Base-by-base conservation (phyloP, 1,140 invertebrate genomes). In the Drosophila asahinai region DNA sequence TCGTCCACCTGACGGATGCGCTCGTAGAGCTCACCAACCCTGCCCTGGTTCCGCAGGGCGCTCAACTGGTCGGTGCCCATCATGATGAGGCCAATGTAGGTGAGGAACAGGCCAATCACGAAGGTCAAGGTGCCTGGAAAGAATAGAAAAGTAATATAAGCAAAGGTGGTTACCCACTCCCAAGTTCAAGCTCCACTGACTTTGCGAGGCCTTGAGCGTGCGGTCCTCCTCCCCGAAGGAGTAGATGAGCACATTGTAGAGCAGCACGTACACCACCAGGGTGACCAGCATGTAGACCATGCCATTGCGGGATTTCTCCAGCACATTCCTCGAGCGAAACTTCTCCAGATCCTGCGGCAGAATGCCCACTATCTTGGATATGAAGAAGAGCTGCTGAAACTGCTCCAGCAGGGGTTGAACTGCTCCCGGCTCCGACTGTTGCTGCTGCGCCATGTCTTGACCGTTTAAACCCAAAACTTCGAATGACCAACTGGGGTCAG, bases 21-120 rank as follows among this genome's bases (percentile, higher is more conserved):
- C 45, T 93, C 91, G 33, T 91, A 93, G 0, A 93, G 49, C 25
- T 82, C 78, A 4, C 89, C 89, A 17, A 93, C 48, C 19, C 81
- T 51, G 8, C 71, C 68, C 66, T 93, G 92, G 60, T 93, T 93
- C 8, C 83, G 72, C 7, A 93, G 25, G 0, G 81, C 82, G 0
- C 79, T 81, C 6, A 92, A 42, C 49, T 93, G 86, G 81, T 93
- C 92, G 7, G 91, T 86, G 19, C 61, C 66, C 92, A 93, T 93
- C 91, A 93, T 93, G n/a, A 91, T 79, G 3, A 93, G 74, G 8
- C 89, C 91, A 54, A 93, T 90, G 45, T 93, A 93, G 19, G 90
- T 92, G 38, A 93, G 60, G 61, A 93, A 92, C 6, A 93, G 22
- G 6, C 92, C 92, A 89, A 93, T 93, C 3, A 93, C 91, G 57